Percentiles rank a stretch among this genome's conserved stretches.
Evolutionary conservation across 1,140 invertebrate species (phyloP).

Genomic region (Gryllus bimaculatus): DNA sequence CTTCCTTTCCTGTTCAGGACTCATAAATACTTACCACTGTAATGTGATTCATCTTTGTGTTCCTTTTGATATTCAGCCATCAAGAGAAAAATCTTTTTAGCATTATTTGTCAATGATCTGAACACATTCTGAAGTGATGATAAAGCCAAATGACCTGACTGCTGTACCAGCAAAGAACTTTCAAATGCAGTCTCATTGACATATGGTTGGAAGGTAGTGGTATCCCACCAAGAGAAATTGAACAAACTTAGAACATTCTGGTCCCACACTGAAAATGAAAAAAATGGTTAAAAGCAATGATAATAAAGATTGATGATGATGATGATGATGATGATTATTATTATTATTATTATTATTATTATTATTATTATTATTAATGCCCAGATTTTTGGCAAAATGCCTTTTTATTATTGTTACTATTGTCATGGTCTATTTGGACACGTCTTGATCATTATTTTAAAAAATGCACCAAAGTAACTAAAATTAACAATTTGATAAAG

Average conservation of each 20-base stretch:
- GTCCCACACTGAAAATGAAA: conserved; percentile 69
- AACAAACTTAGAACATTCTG: conserved; percentile 69
- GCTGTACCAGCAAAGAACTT: conserved; percentile 71
- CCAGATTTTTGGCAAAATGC: too few relatives aligned
- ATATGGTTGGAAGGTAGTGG: conserved; percentile 74
- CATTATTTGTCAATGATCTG: conserved; percentile 76
- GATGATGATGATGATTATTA: too few relatives aligned
- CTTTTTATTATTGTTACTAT: too few relatives aligned
- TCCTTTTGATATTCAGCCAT: conserved; percentile 71
- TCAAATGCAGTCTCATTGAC: conserved; percentile 80
- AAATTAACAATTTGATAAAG: too few relatives aligned
- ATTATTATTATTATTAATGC: background rate
- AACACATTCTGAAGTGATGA: conserved; percentile 83
- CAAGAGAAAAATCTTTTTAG: conserved; percentile 74
- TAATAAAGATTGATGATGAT: too few relatives aligned
- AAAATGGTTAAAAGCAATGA: background rate
- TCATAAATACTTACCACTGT: conserved; percentile 48
- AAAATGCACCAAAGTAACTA: too few relatives aligned
- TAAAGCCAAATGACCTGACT: conserved; percentile 61
- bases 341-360: too few relatives aligned
- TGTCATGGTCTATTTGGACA: too few relatives aligned
- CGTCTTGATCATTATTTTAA: too few relatives aligned
- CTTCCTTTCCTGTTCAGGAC: too few relatives aligned
- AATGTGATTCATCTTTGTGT: conserved; percentile 56
- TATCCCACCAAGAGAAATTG: conserved; percentile 84